Percentiles rank a stretch among this genome's conserved stretches.
Evolutionary conservation across 2,113 vertebrate genomes (phyloP).

Genomic region (Carlito syrichta): DNA sequence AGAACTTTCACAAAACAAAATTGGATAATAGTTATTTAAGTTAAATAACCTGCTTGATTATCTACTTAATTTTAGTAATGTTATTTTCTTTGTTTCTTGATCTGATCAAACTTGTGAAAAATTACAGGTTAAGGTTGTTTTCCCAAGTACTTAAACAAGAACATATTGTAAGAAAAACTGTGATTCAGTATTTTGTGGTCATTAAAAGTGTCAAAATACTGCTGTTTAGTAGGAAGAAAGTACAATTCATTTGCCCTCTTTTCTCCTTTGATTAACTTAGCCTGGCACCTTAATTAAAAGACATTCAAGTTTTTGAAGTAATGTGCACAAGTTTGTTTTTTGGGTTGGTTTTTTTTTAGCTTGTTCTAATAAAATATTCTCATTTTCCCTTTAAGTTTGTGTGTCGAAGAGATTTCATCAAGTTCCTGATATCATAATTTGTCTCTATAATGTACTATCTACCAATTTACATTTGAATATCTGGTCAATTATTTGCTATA

Average conservation of each 20-base stretch:
- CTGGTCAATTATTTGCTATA: slow-evolving; percentile 19
- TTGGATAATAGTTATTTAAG: background rate
- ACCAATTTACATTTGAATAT: background rate
- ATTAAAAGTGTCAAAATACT: background rate
- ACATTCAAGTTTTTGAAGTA: background rate
- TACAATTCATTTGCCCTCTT: background rate
- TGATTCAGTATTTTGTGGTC: background rate
- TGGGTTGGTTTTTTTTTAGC: background rate
- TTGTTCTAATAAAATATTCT: background rate
- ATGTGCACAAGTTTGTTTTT: background rate
- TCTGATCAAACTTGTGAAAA: background rate
- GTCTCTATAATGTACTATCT: slow-evolving; percentile 2
- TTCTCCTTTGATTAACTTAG: background rate
- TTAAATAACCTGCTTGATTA: background rate
- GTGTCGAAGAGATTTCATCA: background rate
- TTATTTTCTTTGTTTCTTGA: background rate
- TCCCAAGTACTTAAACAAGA: background rate
- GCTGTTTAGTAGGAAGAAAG: background rate
- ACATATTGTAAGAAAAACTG: background rate
- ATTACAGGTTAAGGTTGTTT: background rate
- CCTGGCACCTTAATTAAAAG: background rate
- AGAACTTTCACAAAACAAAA: background rate
- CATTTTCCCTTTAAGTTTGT: background rate
- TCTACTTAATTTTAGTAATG: background rate
- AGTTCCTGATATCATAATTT: background rate